Evolutionary conservation across 2,888 invertebrate genomes (phyloP).

Genomic region (Caprella mutica): DNA sequence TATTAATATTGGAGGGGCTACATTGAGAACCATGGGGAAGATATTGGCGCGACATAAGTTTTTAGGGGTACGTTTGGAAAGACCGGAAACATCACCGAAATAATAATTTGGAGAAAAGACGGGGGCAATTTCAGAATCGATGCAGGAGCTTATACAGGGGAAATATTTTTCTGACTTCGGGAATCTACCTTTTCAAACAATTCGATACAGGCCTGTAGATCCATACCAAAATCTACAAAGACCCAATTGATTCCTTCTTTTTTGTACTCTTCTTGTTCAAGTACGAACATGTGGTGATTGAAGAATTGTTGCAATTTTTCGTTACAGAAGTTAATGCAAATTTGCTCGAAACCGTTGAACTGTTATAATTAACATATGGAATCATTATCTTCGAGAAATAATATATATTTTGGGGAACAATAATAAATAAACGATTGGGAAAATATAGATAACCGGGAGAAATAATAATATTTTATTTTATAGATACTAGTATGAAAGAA

Average conservation of each 20-base stretch:
- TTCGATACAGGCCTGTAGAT: slow-evolving; percentile 88
- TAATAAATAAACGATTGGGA: neutral
- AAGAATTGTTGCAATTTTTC: slow-evolving; percentile 96
- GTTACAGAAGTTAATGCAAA: slow-evolving; percentile 97
- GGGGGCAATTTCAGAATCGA: neutral
- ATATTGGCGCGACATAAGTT: neutral
- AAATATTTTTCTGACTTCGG: too few species aligned
- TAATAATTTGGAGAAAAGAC: neutral
- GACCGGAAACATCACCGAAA: neutral
- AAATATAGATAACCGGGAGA: neutral
- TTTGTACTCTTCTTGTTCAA: slow-evolving; percentile 94
- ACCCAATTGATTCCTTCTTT: slow-evolving; percentile 86
- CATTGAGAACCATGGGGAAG: neutral
- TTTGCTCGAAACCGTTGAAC: slow-evolving; percentile 93
- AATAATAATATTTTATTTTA: neutral
- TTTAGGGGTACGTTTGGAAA: neutral
- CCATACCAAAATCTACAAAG: slow-evolving; percentile 96
- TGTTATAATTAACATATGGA: slow-evolving; percentile 43
- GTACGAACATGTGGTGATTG: slow-evolving; percentile 96
- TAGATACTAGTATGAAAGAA: neutral
- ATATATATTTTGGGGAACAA: neutral
- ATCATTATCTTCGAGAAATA: too few species aligned
- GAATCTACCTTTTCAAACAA: slow-evolving; percentile 68
- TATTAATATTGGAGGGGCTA: too few species aligned
- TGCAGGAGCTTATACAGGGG: too few species aligned